Conservation (phyloP, 1,140 invertebrate genomes). For the Diorhabda carinulata region DNA sequence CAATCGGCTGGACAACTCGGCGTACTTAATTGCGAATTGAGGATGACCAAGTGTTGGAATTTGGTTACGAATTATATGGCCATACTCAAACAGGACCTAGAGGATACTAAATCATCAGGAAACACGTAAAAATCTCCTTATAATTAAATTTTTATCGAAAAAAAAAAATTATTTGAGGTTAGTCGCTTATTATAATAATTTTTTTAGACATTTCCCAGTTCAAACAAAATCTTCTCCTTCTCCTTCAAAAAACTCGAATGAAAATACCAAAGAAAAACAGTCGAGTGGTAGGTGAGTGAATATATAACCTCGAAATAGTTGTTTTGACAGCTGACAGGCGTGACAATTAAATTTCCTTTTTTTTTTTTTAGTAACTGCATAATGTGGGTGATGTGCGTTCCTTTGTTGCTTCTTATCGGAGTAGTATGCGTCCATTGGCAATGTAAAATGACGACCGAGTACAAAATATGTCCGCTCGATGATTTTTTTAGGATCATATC, state of each 20-base stretch:
- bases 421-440: constrained; percentile 12
- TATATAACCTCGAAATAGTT: too few species aligned
- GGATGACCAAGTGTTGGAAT: constrained; percentile 28
- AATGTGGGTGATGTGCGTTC: not conserved
- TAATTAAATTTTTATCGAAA: not conserved
- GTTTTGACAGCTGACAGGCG: too few species aligned
- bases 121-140: not conserved
- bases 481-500: constrained; percentile 13
- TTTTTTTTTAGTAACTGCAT: not conserved
- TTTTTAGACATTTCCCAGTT: not conserved
- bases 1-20: constrained; percentile 28
- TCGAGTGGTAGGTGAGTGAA: not conserved
- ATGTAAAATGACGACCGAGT: constrained; percentile 9
- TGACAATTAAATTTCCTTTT: not conserved
- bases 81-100: constrained; percentile 22
- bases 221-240: not conserved
- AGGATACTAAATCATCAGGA: not conserved
- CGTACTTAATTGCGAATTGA: constrained; percentile 25
- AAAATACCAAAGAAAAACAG: not conserved
- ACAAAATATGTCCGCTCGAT: constrained; percentile 16
- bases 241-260: not conserved
- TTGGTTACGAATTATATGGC: constrained; percentile 29
- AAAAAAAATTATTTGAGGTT: not conserved
- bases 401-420: not conserved
- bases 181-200: not conserved